Base-by-base conservation (phyloP, 2,113 vertebrate species). In the Sardina pilchardus region DNA sequence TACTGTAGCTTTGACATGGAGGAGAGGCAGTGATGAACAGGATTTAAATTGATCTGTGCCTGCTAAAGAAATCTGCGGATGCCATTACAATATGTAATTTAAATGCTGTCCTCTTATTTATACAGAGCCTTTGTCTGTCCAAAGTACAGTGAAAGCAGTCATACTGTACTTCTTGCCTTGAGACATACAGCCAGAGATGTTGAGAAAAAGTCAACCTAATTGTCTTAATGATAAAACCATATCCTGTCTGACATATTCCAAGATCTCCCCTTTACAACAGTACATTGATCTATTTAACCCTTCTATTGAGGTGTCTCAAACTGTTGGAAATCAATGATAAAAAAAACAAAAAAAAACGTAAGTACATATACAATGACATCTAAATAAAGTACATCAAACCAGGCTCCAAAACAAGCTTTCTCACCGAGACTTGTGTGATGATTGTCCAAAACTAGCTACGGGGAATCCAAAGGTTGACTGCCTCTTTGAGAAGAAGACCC, bases 381-480 rank as follows among this genome's bases (percentile, higher is more conserved):
- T 30, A 71, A 71, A 36, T 53, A 21, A 30, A 53, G 12, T 30
- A 10, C 47, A 47, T 24, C 63, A 44, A 36, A 24, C 4, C 44
- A 84, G n/a, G 44, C 39, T 71, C 56, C 30, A 16, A 84, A 84
- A 59, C 16, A 63, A 42, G 78, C 63, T 67, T 67, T 82, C 56
- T 6, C 16, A 84, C 81, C 82, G 2, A 83, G n/a, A 75, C 45
- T 81, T 24, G 45, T 21, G 82, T 10, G 63, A 83, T 44, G 67
- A 81, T 47, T 86, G 34, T 83, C 81, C 80, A 53, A 84, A 56
- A 86, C 48, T 85, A 81, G 19, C 44, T 30, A 36, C 1, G 34
- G 39, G 1, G 16, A 83, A 87, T 90, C 85, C 88, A 84, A 84
- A 87, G 88, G 87, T 88, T 89, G 81, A 50, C 8, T 43, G 50